phyloP scores from a whole-genome alignment of 2,888 invertebrate species.

The Mactromeris polynyma region DNA sequence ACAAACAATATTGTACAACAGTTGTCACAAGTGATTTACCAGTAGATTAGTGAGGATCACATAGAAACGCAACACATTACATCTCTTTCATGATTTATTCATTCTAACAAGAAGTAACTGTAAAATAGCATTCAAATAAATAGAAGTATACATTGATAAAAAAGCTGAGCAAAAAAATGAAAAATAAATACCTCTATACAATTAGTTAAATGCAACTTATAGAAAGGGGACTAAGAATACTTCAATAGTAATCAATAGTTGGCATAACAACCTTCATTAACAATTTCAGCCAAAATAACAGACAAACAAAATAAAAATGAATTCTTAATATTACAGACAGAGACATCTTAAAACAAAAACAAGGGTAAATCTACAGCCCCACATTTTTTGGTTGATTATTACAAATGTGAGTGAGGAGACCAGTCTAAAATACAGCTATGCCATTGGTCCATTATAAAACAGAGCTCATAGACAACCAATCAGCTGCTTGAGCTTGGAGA shows the following conservation, averaged over 20 bases:
- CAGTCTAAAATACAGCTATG: too few relatives aligned
- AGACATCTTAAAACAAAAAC: too few relatives aligned
- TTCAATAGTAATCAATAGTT: background rate
- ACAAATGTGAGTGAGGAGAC: too few relatives aligned
- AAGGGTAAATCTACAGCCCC: too few relatives aligned
- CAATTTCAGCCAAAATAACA: background rate
- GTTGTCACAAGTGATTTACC: too few relatives aligned
- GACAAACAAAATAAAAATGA: background rate
- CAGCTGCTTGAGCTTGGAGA: too few relatives aligned
- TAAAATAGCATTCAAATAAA: background rate
- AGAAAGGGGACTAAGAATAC: background rate
- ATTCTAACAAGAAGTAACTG: background rate
- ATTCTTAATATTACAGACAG: too few relatives aligned
- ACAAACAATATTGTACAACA: too few relatives aligned
- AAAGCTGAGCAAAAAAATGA: background rate
- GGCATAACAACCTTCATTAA: background rate
- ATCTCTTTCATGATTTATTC: background rate
- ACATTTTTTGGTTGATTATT: too few relatives aligned
- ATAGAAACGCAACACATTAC: background rate
- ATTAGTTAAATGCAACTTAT: background rate
- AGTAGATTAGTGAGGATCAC: background rate
- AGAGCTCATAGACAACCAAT: too few relatives aligned
- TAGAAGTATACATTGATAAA: slow-evolving; percentile 4
- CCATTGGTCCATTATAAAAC: too few relatives aligned
- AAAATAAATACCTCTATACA: background rate